Evolutionary conservation across 2,888 invertebrate species (phyloP).

Genomic region (Dyspetes luteomarginatus): DNA sequence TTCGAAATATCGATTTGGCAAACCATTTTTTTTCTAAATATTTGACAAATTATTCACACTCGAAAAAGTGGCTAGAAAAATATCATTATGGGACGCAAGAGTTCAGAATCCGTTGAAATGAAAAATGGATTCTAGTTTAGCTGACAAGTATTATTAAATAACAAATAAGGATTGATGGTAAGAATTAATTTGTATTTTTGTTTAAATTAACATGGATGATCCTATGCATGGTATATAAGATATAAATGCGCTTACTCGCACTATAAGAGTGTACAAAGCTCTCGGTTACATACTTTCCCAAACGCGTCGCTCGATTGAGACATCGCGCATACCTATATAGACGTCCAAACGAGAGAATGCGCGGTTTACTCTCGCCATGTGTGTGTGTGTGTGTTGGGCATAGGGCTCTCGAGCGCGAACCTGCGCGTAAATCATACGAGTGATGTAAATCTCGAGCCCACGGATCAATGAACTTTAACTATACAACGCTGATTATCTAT

Average conservation of each 20-base stretch:
- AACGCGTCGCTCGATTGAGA: conserved; percentile 43
- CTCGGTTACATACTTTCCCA: conserved; percentile 26
- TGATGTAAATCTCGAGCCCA: conserved; percentile 46
- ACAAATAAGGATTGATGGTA: neutral
- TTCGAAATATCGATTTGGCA: too few relatives aligned
- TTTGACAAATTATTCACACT: too few relatives aligned
- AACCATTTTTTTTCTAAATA: too few relatives aligned
- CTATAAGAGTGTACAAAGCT: neutral
- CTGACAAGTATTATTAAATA: too few relatives aligned
- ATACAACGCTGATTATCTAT: conserved; percentile 51
- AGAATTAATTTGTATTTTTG: neutral
- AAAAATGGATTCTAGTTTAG: too few relatives aligned
- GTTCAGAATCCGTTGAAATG: too few relatives aligned
- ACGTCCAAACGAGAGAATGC: neutral
- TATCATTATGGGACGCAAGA: too few relatives aligned
- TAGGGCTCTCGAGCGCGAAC: conserved; percentile 19
- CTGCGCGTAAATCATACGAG: conserved; percentile 54
- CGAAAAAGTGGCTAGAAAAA: too few relatives aligned
- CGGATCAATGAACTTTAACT: conserved; percentile 60
- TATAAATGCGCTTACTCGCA: neutral
- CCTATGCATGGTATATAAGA: neutral
- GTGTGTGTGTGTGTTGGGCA: too few relatives aligned
- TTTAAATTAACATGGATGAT: neutral
- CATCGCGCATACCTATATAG: conserved; percentile 27
- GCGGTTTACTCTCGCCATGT: conserved; percentile 26